These are phyloP conservation scores for Didymodactylos carnosus DNA, from an alignment of 2,888 invertebrate genomes.

Conservation along the genomic window DNA sequence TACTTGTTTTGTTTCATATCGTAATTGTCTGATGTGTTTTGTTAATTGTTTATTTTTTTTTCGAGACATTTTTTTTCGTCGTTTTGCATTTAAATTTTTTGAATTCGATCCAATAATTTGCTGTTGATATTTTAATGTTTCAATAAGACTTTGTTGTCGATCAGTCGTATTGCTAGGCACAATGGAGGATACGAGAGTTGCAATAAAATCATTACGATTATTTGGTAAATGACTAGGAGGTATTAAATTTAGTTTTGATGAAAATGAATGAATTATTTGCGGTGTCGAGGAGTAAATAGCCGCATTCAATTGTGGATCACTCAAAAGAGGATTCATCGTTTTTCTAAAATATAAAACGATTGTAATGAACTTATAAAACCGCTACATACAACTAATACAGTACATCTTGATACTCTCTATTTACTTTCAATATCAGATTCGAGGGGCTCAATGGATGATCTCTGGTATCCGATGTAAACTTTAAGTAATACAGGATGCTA, in stretches of 20 bases:
- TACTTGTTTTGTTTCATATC: not conserved
- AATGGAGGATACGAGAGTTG: not conserved
- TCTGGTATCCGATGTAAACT: no score
- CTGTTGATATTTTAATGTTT: conserved; percentile 2
- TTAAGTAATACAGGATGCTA: no score
- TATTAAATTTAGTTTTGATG: not conserved
- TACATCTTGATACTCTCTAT: no score
- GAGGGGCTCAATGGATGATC: no score
- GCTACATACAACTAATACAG: no score
- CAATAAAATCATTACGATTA: not conserved
- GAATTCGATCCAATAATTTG: not conserved
- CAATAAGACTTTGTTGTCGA: not conserved
- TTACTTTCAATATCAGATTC: no score
- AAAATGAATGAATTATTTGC: not conserved
- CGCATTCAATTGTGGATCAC: no score
- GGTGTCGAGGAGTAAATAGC: no score
- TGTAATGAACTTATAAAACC: no score
- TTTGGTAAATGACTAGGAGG: not conserved
- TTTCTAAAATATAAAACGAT: no score
- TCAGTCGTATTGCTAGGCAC: not conserved
- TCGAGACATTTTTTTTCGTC: not conserved
- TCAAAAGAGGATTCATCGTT: no score
- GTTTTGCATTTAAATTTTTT: not conserved
- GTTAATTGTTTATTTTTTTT: not conserved
- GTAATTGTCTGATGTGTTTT: not conserved